phyloP scores from a whole-genome alignment of 2,888 invertebrate species.

The Aleiodes testaceus region DNA sequence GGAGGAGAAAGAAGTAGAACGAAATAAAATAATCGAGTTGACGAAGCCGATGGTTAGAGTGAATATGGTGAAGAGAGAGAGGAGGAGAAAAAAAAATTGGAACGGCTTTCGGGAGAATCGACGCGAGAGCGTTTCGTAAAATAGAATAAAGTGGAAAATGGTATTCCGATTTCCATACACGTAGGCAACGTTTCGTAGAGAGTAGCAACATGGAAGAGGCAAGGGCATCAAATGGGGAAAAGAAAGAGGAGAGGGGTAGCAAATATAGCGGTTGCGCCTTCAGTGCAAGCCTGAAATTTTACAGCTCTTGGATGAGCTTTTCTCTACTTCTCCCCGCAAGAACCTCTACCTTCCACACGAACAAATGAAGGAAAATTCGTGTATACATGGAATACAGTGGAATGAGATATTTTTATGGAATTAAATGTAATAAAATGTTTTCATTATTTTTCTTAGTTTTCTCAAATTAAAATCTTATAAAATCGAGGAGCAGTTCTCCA shows the following conservation, averaged over 20 bases:
- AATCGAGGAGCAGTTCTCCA: not conserved
- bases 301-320: constrained; percentile 39
- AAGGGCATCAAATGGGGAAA: constrained; percentile 34
- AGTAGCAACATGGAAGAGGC: constrained; percentile 41
- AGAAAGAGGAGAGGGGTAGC: constrained; percentile 23
- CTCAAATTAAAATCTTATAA: not conserved
- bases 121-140: constrained; percentile 41
- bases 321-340: constrained; percentile 40
- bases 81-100: constrained; percentile 22
- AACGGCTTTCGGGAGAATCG: constrained; percentile 40
- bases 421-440: not conserved
- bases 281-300: constrained; percentile 42
- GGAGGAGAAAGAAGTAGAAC: not conserved
- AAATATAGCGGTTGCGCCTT: constrained; percentile 38
- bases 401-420: constrained; percentile 12
- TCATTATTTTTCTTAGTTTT: not conserved
- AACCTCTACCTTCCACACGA: not conserved
- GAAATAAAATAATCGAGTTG: constrained; percentile 18
- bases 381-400: not conserved
- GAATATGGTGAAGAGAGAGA: constrained; percentile 17
- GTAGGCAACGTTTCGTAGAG: constrained; percentile 42
- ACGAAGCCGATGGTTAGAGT: constrained; percentile 25
- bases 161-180: constrained; percentile 52
- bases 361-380: constrained; percentile 1
- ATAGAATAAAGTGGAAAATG: constrained; percentile 52